phyloP scores from a whole-genome alignment of 2,888 invertebrate species.

The Lycocerus yunnanus region DNA sequence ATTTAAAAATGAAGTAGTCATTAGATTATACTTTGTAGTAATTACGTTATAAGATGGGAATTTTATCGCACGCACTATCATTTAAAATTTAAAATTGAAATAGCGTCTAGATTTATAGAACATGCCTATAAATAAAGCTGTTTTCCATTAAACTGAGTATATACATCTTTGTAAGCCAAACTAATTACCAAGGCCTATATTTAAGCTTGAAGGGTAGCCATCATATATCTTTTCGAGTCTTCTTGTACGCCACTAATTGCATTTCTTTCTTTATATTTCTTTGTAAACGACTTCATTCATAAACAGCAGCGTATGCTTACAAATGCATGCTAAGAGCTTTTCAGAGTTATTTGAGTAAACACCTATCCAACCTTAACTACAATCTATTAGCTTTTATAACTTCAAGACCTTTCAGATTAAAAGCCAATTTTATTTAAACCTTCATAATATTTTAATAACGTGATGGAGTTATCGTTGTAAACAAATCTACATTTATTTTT shows the following conservation, averaged over 20 bases:
- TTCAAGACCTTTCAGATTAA: neutral
- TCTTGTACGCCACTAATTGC: conserved; percentile 22
- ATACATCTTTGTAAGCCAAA: conserved; percentile 31
- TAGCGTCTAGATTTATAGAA: neutral
- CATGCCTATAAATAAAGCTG: conserved; percentile 18
- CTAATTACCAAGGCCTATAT: conserved; percentile 32
- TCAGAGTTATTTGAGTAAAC: conserved; percentile 24
- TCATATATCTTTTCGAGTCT: conserved; percentile 22
- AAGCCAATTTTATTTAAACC: neutral
- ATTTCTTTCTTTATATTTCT: conserved; percentile 21
- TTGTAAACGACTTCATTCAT: conserved; percentile 28
- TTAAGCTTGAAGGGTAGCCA: conserved; percentile 21
- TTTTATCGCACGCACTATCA: neutral
- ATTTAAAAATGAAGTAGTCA: neutral
- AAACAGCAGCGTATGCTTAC: conserved; percentile 19
- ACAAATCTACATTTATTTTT: neutral
- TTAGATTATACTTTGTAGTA: neutral
- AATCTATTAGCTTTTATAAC: neutral
- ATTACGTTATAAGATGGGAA: neutral
- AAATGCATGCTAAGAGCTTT: conserved; percentile 18
- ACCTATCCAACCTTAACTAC: neutral
- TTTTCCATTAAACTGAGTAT: conserved; percentile 29
- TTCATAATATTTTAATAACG: neutral
- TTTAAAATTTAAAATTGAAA: neutral
- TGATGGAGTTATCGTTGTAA: neutral